A percentile compares a stretch with the other conserved stretches of the same genome.
Evolutionary conservation across 2,113 vertebrate genomes (phyloP).

Genomic region (Embiotoca jacksoni): DNA sequence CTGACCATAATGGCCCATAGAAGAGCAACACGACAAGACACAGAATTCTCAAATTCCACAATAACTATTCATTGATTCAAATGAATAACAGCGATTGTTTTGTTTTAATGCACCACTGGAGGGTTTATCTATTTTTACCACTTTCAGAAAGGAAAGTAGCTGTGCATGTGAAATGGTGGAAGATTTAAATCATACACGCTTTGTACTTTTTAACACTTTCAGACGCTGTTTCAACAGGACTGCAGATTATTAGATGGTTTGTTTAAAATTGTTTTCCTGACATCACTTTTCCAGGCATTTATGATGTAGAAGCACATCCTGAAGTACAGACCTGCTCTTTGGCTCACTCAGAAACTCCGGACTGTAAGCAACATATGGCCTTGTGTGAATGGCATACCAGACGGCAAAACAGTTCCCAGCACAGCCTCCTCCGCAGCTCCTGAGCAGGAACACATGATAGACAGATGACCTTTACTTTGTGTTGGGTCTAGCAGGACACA

Average conservation of each 20-base stretch:
- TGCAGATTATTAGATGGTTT: not conserved
- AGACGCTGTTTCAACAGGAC: not conserved
- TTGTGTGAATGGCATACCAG: conserved; percentile 62
- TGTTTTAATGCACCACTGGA: conserved; percentile 62
- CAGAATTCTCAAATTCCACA: conserved; percentile 76
- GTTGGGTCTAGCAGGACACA: conserved; percentile 44
- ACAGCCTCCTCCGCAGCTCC: conserved; percentile 42
- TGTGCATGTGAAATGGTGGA: conserved; percentile 31
- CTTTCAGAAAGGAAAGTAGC: conserved; percentile 41
- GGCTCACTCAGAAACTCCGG: conserved; percentile 44
- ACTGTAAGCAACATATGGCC: conserved; percentile 63
- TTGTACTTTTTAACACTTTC: not conserved
- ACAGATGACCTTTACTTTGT: conserved; percentile 65
- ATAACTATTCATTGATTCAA: conserved; percentile 74
- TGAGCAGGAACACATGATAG: conserved; percentile 49
- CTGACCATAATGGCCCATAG: conserved; percentile 72
- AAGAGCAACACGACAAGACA: conserved; percentile 65
- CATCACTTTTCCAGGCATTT: conserved; percentile 41
- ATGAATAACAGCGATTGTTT: conserved; percentile 80
- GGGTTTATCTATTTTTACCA: conserved; percentile 74
- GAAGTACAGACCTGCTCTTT: conserved; percentile 37
- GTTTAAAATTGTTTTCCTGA: conserved; percentile 45
- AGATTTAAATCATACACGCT: not conserved
- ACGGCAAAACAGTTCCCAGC: conserved; percentile 48
- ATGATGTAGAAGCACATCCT: conserved; percentile 35